Evolutionary conservation across 2,797 vertebrate species (phyloP), one percentile per base, ranked within the genome.

Genomic region (Botia almorhae): DNA sequence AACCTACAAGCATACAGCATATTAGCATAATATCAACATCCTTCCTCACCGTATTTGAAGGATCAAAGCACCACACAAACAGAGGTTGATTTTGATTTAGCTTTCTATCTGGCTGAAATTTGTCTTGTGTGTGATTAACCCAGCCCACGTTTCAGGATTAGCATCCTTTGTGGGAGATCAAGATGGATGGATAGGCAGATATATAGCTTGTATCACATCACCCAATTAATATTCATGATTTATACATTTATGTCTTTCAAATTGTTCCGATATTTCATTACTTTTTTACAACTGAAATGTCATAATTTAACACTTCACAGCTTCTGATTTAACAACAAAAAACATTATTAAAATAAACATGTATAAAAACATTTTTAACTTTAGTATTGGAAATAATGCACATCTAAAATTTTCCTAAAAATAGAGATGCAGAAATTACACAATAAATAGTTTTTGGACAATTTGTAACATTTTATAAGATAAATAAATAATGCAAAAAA

Each of bases 21-120:
- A 23, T 76, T 65, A 23, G 50, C 29, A 33, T 19, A 36, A 71
- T 36, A 64, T 64, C 29, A 64, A 64, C 61, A 36, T 64, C 61
- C 33, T 2, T 29, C 1, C 61, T 26, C 12, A n/a, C 0, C 4
- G 58, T 60, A 19, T 23, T 55, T 23, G 58, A 60, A 26, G 58
- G 26, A 60, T 14, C 58, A 60, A 23, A 60, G 58, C 58, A 13
- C 6, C 23, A 13, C 21, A 23, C 11, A 60, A 60, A 60, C 21
- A 26, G 58, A 26, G 55, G 7, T 14, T 1, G 13, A 0, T 58
- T 14, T 26, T 4, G 3, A 60, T 21, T 60, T 14, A 14, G 4
- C 21, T 26, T 60, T 21, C 58, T 12, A 60, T 10, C 58, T 60
- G 4, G 58, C 3, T 60, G 4, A 13, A 60, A 60, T 60, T 10